phyloP scores from a whole-genome alignment of 2,113 vertebrate genomes.

The Nerophis ophidion region DNA sequence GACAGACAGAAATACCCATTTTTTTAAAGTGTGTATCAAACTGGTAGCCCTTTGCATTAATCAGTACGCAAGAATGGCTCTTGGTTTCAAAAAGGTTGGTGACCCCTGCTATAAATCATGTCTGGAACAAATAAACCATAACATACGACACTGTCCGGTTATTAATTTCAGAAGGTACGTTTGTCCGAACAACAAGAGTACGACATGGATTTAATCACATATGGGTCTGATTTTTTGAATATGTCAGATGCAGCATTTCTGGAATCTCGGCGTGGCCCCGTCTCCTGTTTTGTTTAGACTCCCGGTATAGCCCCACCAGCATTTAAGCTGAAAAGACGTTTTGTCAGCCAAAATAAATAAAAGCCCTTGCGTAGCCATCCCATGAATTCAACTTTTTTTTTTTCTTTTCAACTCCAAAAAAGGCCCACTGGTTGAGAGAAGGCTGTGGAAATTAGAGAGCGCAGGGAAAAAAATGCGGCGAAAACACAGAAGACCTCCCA shows the following conservation, averaged over 20 bases:
- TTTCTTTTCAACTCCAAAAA: neutral
- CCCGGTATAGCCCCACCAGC: conserved; percentile 1
- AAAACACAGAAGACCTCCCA: conserved; percentile 6
- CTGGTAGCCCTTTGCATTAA: too few species aligned
- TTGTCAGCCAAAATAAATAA: conserved; percentile 8
- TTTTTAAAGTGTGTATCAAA: too few species aligned
- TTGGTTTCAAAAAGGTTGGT: too few species aligned
- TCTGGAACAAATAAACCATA: too few species aligned
- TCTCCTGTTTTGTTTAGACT: conserved; percentile 10
- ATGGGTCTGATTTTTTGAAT: conserved; percentile 1
- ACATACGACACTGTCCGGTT: too few species aligned
- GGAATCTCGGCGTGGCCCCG: neutral
- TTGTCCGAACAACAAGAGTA: neutral
- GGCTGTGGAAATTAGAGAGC: neutral
- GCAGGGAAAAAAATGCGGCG: neutral
- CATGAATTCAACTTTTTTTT: neutral
- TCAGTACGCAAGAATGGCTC: too few species aligned
- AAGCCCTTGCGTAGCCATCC: neutral
- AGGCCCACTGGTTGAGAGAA: neutral
- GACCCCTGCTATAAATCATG: too few species aligned
- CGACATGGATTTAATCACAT: conserved; percentile 1
- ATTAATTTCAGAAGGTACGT: too few species aligned
- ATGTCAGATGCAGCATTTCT: neutral
- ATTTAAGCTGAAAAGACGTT: conserved; percentile 4
- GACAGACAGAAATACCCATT: too few species aligned